Base-by-base conservation (phyloP, 2,797 vertebrate genomes). In the Poeciliopsis turneri region DNA sequence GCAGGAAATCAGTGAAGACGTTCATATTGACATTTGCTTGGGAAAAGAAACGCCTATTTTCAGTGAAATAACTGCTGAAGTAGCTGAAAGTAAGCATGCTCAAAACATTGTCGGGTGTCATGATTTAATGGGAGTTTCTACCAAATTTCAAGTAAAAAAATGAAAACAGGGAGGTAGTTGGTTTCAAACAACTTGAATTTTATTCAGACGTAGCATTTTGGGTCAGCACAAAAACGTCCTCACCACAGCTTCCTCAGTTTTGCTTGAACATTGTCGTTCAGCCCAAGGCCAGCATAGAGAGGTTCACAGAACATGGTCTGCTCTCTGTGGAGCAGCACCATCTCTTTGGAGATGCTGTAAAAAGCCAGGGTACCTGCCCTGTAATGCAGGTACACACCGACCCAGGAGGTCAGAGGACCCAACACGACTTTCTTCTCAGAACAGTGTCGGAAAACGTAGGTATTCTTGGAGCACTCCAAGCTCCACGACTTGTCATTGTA, bases 381-480 rank as follows among this genome's bases (percentile, higher is more conserved):
- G 8, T 78, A 61, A 53, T 88, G 74, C 74, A 86, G 72, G 51
- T 41, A 84, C 28, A 82, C 80, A 0, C 82, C 87, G 0, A 88
- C 49, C 11, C 0, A 49, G 9, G 0, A 10, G 49, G 47, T 33
- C 0, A 0, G 0, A 51, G 77, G 53, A 2, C 77, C 79, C 5
- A 41, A 45, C 51, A 86, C 73, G 0, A 0, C 0, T 1, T 0
- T 59, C 11, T 0, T 2, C 9, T 0, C 0, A 0, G 0, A 12
- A 7, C 77, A 2, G 57, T 85, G 83, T 9, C 0, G 8, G 53
- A 85, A 83, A 23, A 9, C 25, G 11, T 45, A 84, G 0, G 23
- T 16, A 0, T 39, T 0, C 3, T 1, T 0, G 5, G 49, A 68
- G 59, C 74, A 83, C n/a, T 36, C 28, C 25, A 86, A 79, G 78